A percentile compares a stretch with the other conserved stretches of the same genome.
Evolutionary conservation across 2,797 vertebrate genomes (phyloP).

Genomic region (Microtus californicus): DNA sequence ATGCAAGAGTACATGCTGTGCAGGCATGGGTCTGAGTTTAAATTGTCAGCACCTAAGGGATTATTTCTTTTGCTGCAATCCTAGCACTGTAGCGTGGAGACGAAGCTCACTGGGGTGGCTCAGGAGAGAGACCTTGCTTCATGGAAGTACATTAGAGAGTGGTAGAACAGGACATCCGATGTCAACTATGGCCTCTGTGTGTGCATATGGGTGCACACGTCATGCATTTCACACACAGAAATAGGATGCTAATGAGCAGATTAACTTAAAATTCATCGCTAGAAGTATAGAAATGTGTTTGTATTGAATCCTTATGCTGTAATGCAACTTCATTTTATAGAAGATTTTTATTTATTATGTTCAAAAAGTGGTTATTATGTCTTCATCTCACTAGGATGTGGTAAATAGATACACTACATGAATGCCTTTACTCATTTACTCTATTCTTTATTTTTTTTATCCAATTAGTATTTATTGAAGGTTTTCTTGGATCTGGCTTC

Average conservation of each 20-base stretch:
- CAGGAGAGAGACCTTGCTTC: not conserved
- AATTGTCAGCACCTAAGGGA: not conserved
- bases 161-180: not conserved
- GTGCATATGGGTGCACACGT: not conserved
- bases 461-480: slow-evolving; percentile 5
- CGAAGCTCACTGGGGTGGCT: not conserved
- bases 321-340: not conserved
- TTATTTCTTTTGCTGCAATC: not conserved
- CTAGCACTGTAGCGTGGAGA: not conserved
- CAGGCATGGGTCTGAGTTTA: not conserved
- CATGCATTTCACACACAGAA: not conserved
- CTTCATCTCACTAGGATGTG: not conserved
- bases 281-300: not conserved
- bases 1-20: not conserved
- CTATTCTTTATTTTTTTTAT: not conserved
- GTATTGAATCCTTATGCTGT: not conserved
- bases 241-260: not conserved
- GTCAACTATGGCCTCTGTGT: not conserved
- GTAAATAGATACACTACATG: not conserved
- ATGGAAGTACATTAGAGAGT: not conserved
- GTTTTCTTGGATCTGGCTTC: not conserved
- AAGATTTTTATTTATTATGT: not conserved
- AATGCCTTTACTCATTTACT: slow-evolving; percentile 21
- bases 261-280: not conserved
- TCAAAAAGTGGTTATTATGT: not conserved